Evolutionary conservation across 2,888 invertebrate genomes (phyloP), one percentile per base, ranked within the genome.

Genomic region (Tenthredo notha): DNA sequence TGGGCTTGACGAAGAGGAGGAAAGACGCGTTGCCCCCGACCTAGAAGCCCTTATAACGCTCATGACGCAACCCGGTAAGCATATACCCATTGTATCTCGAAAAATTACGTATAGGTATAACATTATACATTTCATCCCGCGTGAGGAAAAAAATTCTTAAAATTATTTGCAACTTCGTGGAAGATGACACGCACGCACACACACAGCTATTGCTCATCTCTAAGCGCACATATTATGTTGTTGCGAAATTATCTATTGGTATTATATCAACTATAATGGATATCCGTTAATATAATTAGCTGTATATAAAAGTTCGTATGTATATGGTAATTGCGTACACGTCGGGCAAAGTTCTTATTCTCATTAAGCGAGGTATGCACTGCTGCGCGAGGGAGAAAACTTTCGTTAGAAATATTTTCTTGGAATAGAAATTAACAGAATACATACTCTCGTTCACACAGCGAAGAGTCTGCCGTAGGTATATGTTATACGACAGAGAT

Each of bases 31-130:
- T 90, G 97, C 97, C 89, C 96, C 96, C 18, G 97, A 98, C 92
- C 95, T 99, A 88, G 98, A 98, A 93, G 95, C 96, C 84, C 96
- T 99, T 84, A 97, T 99, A 92, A 97, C 96, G 87, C 96, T 96
- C 92, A 98, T 98, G 98, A 97, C 97, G 82, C 95, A 96, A 77
- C 95, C 96, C 88, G 96, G 96, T 94, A 93, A 94, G 93, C 94
- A 93, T 91, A 94, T 93, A 94, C 88, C 90, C 88, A 54, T 77
- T 25, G 29, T 15, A 2, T 65, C 65, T 65, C 6, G 29, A 2
- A 33, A 50, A n/a, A n/a, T n/a, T n/a, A n/a, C n/a, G n/a, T n/a
- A n/a, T n/a, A n/a, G n/a, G n/a, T n/a, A n/a, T n/a, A n/a, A n/a
- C n/a, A n/a, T n/a, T n/a, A n/a, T n/a, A n/a, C n/a, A n/a, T n/a